Conservation (phyloP, 2,888 invertebrate species). For the Apamea anceps region DNA sequence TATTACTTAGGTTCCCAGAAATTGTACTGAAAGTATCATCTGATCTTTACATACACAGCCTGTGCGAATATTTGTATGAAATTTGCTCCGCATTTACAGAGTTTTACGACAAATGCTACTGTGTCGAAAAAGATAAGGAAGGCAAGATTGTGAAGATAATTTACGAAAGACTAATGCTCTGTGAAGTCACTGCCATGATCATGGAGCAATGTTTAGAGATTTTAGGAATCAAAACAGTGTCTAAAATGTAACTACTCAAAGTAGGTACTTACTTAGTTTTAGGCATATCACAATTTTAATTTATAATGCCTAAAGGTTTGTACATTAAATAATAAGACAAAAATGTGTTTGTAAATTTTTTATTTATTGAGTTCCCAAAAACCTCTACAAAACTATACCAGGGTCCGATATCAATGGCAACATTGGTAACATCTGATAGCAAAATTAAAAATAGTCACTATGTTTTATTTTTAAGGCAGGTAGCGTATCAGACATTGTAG, state of each 20-base stretch:
- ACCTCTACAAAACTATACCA: conserved; percentile 90
- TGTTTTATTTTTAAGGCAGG: conserved; percentile 53
- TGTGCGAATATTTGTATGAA: conserved; percentile 99
- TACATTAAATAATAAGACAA: conserved; percentile 71
- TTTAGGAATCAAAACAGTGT: conserved; percentile 97
- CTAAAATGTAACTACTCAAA: conserved; percentile 94
- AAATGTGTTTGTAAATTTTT: conserved; percentile 76
- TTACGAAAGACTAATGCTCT: conserved; percentile 96
- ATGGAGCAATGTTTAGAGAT: conserved; percentile 97
- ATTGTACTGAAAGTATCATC: conserved; percentile 94
- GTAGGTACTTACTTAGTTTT: conserved; percentile 48
- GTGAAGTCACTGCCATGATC: conserved; percentile 97
- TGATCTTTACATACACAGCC: conserved; percentile 95
- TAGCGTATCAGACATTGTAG: conserved; percentile 3
- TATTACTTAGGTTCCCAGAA: conserved; percentile 96
- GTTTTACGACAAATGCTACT: conserved; percentile 99
- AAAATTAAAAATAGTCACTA: conserved; percentile 74
- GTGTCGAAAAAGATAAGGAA: conserved; percentile 96
- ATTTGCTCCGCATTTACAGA: conserved; percentile 98
- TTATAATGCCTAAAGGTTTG: conserved; percentile 58
- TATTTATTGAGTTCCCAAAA: conserved; percentile 88
- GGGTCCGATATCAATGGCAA: conserved; percentile 82
- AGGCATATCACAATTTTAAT: conserved; percentile 64
- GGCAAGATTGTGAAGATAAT: conserved; percentile 96
- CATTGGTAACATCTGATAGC: conserved; percentile 44